Conservation (phyloP, 2,797 vertebrate species). For the Scomberomorus guttatus region DNA sequence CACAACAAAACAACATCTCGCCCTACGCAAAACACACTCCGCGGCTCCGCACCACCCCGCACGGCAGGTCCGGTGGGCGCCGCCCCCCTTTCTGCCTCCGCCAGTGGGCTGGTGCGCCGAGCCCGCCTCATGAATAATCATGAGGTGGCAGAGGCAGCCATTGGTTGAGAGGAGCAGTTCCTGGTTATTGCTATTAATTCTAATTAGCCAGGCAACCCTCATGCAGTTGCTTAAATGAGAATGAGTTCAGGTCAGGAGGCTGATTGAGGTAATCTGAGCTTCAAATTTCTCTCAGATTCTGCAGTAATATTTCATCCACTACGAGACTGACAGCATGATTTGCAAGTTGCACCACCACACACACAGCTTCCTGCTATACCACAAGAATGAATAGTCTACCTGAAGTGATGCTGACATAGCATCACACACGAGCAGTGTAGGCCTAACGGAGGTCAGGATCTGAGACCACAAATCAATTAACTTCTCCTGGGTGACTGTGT, state of each 20-base stretch:
- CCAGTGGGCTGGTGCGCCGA: constrained; percentile 66
- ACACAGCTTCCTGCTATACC: neutral
- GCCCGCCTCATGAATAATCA: constrained; percentile 65
- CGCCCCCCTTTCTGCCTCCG: constrained; percentile 75
- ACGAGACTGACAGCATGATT: no score
- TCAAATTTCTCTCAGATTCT: neutral
- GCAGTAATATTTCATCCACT: neutral
- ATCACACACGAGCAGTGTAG: constrained; percentile 1
- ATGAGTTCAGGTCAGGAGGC: neutral
- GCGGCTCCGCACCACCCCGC: constrained; percentile 80
- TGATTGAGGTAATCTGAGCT: constrained; percentile 4
- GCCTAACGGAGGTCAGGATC: constrained; percentile 22
- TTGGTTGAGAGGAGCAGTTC: constrained; percentile 57
- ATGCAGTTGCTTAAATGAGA: neutral
- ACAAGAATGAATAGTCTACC: constrained; percentile 6
- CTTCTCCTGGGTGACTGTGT: constrained; percentile 12
- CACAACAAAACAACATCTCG: constrained; percentile 87
- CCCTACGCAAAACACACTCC: constrained; percentile 75
- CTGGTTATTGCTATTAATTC: constrained; percentile 55
- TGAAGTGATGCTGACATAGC: constrained; percentile 40
- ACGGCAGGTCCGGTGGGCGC: constrained; percentile 69
- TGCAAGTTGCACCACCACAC: neutral
- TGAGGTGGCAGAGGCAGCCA: constrained; percentile 31
- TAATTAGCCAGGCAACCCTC: constrained; percentile 58
- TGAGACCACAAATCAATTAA: constrained; percentile 35